Evolutionary conservation across 2,797 vertebrate genomes (phyloP).

Genomic region (Danio kyathit): DNA sequence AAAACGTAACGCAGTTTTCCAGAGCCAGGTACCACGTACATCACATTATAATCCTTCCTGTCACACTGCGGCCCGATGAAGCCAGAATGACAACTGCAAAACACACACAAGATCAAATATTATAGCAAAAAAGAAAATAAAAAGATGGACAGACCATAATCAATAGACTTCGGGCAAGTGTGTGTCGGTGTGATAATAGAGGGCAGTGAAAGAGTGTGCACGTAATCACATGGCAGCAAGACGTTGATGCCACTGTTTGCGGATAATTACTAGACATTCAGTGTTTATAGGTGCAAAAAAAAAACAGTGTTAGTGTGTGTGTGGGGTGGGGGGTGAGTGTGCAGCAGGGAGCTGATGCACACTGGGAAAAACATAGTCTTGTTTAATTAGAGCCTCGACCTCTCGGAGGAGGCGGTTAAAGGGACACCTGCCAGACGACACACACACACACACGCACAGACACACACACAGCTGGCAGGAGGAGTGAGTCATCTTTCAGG

Average conservation of each 20-base stretch:
- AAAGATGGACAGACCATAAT: neutral
- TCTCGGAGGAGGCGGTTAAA: slow-evolving; percentile 26
- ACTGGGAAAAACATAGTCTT: slow-evolving; percentile 37
- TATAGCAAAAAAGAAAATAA: neutral
- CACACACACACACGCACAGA: neutral
- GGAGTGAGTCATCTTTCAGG: slow-evolving; percentile 28
- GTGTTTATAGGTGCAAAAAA: slow-evolving; percentile 29
- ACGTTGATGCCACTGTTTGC: slow-evolving; percentile 16
- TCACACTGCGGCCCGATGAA: slow-evolving; percentile 97
- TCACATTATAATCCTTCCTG: slow-evolving; percentile 97
- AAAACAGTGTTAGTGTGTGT: slow-evolving; percentile 2
- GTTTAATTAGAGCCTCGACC: slow-evolving; percentile 38
- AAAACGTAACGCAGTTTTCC: slow-evolving; percentile 97
- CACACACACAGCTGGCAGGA: neutral
- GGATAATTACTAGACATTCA: slow-evolving; percentile 1
- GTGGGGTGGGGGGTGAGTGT: slow-evolving; percentile 17
- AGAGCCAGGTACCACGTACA: slow-evolving; percentile 96
- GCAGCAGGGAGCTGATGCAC: slow-evolving; percentile 6
- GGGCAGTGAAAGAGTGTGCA: neutral
- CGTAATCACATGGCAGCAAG: neutral
- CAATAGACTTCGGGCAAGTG: neutral
- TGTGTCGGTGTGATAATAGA: neutral
- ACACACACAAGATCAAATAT: neutral
- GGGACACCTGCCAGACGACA: slow-evolving; percentile 17
- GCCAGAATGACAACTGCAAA: slow-evolving; percentile 89